Conservation (phyloP, 2,797 vertebrate species). For the Epinephelus awoara region DNA sequence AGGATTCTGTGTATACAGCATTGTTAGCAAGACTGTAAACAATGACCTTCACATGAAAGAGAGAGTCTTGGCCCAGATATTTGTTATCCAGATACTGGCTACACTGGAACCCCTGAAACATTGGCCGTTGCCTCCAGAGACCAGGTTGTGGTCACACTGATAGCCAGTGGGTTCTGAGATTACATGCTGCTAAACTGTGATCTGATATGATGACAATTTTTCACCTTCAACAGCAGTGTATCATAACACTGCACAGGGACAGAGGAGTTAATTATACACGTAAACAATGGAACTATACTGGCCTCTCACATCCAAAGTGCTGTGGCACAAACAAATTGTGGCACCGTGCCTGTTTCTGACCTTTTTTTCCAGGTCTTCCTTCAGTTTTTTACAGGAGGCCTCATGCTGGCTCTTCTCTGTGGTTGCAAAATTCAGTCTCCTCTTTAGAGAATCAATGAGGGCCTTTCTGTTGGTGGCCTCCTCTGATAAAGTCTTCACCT, state of each 20-base stretch:
- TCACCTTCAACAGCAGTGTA: neutral
- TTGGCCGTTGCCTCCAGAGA: too few species aligned
- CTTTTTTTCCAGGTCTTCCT: conserved; percentile 91
- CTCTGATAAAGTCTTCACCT: conserved; percentile 90
- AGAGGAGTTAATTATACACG: neutral
- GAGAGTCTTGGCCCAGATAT: too few species aligned
- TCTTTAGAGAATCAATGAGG: conserved; percentile 90
- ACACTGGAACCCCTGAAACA: too few species aligned
- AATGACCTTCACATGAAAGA: too few species aligned
- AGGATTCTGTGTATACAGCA: too few species aligned
- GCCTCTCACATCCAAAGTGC: neutral
- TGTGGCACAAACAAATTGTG: neutral
- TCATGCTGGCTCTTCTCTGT: conserved; percentile 90
- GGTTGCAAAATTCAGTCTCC: conserved; percentile 87
- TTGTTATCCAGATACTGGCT: too few species aligned
- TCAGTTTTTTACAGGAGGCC: conserved; percentile 86
- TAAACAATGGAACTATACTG: neutral
- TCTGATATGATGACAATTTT: neutral
- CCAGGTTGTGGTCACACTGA: too few species aligned
- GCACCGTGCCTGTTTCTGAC: conserved; percentile 65
- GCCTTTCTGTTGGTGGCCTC: conserved; percentile 91
- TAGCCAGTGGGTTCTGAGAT: too few species aligned
- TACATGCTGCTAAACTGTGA: neutral
- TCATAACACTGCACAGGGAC: neutral
- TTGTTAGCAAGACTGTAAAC: too few species aligned